Percentiles rank a stretch among this genome's conserved stretches.
phyloP scores from a whole-genome alignment of 2,888 invertebrate genomes.

The Phlogophora meticulosa region DNA sequence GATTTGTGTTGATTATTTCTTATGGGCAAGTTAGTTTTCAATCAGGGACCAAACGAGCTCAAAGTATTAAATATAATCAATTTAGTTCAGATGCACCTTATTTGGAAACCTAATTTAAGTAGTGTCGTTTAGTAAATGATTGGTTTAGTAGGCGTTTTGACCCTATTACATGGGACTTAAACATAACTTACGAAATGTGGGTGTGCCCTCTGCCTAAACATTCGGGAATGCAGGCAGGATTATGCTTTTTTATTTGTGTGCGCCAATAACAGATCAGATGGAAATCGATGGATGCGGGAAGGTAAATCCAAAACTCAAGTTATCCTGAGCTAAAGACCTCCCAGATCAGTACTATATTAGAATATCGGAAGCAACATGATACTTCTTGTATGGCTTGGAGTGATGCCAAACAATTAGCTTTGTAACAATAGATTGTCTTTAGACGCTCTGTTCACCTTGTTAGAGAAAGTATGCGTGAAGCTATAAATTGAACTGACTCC shows the following conservation, averaged over 20 bases:
- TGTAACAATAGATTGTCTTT: constrained; percentile 35
- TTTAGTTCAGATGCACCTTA: neutral
- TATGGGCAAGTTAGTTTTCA: neutral
- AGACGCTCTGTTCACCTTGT: constrained; percentile 5
- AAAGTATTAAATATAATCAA: neutral
- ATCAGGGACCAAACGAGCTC: neutral
- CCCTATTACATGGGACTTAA: too few species aligned
- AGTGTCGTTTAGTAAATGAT: too few species aligned
- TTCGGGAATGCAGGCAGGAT: too few species aligned
- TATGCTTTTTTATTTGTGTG: neutral
- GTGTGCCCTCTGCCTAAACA: too few species aligned
- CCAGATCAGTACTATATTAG: constrained; percentile 17
- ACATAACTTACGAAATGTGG: too few species aligned
- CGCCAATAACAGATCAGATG: neutral
- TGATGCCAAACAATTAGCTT: constrained; percentile 38
- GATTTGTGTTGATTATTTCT: too few species aligned
- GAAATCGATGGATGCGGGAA: too few species aligned
- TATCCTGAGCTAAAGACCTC: constrained; percentile 38
- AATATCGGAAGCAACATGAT: constrained; percentile 16
- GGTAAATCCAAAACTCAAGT: neutral
- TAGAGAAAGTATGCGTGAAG: constrained; percentile 24
- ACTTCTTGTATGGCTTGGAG: constrained; percentile 44
- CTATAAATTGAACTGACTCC: neutral
- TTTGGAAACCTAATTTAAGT: too few species aligned
- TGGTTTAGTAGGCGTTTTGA: too few species aligned